Evolutionary conservation across 2,888 invertebrate species (phyloP).

Genomic region (Sepiola atlantica): DNA sequence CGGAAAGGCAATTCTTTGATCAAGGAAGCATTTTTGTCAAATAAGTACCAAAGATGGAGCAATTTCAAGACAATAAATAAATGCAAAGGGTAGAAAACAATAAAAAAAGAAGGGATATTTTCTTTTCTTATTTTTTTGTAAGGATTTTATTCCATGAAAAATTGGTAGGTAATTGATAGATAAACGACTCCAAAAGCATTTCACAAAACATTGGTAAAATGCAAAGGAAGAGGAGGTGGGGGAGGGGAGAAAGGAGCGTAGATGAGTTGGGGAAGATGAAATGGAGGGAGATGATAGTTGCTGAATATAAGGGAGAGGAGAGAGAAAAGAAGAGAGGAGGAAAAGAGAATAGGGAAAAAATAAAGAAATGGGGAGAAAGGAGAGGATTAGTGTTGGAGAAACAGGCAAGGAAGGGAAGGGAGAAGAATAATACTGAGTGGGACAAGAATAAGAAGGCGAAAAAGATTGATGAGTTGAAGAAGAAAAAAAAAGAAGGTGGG

Average conservation of each 20-base stretch:
- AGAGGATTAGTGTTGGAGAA: neutral
- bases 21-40: constrained; percentile 32
- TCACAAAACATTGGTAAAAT: neutral
- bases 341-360: neutral
- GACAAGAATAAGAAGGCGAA: too few relatives aligned
- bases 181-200: neutral
- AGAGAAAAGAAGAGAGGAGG: neutral
- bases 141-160: constrained; percentile 9
- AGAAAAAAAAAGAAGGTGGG: neutral
- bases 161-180: neutral
- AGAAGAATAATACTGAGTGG: too few relatives aligned
- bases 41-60: neutral
- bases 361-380: neutral
- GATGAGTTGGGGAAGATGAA: neutral
- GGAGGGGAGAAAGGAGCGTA: neutral
- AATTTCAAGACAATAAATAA: neutral
- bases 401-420: neutral
- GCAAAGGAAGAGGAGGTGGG: neutral
- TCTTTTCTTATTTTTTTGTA: neutral
- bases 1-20: neutral
- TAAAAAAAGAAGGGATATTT: neutral
- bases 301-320: neutral
- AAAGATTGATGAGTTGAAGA: neutral
- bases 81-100: neutral
- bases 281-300: neutral